Evolutionary conservation across 1,140 invertebrate genomes (phyloP), one percentile per base, ranked within the genome.

Genomic region (Drosophila oshimai): DNA sequence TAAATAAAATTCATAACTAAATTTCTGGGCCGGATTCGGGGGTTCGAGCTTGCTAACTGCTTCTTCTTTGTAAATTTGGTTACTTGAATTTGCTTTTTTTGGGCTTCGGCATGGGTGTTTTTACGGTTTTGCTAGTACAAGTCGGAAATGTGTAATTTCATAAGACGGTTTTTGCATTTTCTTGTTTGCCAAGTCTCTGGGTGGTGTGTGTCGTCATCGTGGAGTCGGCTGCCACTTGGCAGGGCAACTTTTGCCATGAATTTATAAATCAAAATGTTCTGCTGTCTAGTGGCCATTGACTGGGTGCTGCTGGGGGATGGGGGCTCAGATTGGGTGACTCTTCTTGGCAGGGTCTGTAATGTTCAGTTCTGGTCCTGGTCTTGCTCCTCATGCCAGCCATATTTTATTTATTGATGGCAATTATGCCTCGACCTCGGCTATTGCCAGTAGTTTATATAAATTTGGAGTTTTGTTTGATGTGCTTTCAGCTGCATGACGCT

Each of bases 361-460:
- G 17, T 20, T 31, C 15, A 26, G 17, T 41, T 33, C 18, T 69
- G 49, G 12, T 33, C 6, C 12, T 34, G 29, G 29, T 50, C 2
- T n/a, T 41, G 36, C 41, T n/a, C 31, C 33, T 49, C 34, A 51
- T 26, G 42, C 60, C 67, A 87, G 83, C 77, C 73, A 84, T 87
- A 81, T 86, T 88, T 88, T 87, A 87, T 87, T 87, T 87, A 87
- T 87, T 87, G 81, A 87, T 87, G 86, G 81, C 81, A 87, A 87
- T 87, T 87, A 87, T 87, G 83, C 72, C 77, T 77, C 77, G 81
- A 88, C 83, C 81, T 87, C 73, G 83, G 61, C 83, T 87, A 87
- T 84, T 84, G 67, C 72, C 69, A 83, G 65, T 73, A 69, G 61
- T 81, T 67, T 80, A 83, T 73, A 76, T 76, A 83, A 81, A 81